Percentiles rank a stretch among this genome's conserved stretches.
Evolutionary conservation across 2,113 vertebrate genomes (phyloP).

Genomic region (Labeo catla): DNA sequence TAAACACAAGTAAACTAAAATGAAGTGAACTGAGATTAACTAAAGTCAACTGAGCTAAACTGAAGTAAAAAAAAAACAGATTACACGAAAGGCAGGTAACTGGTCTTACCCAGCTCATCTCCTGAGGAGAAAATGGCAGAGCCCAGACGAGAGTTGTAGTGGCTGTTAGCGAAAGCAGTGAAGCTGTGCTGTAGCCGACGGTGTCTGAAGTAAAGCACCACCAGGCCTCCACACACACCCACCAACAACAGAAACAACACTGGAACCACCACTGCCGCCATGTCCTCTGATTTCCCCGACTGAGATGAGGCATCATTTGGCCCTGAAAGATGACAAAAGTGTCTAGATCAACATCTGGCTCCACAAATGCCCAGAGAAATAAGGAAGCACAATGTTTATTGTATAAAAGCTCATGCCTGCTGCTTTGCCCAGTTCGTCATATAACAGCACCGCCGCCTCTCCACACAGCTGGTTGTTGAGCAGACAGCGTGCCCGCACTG

Average conservation of each 20-base stretch:
- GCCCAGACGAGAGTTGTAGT: slow-evolving; percentile 96
- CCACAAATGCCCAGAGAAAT: neutral
- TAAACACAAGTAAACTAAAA: neutral
- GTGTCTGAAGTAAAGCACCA: slow-evolving; percentile 87
- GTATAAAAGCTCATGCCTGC: slow-evolving; percentile 29
- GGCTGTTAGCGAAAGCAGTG: slow-evolving; percentile 93
- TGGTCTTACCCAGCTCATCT: slow-evolving; percentile 87
- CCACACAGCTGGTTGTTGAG: slow-evolving; percentile 89
- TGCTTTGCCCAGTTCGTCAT: slow-evolving; percentile 82
- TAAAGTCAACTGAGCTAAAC: neutral
- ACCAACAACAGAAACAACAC: slow-evolving; percentile 92
- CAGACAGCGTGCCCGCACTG: slow-evolving; percentile 88
- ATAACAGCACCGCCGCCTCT: slow-evolving; percentile 86
- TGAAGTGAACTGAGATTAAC: neutral
- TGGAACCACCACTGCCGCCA: slow-evolving; percentile 90
- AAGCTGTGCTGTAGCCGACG: slow-evolving; percentile 93
- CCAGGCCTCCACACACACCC: slow-evolving; percentile 82
- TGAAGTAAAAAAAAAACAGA: neutral
- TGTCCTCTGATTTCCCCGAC: slow-evolving; percentile 73
- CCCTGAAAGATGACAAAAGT: slow-evolving; percentile 40
- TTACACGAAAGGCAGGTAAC: neutral
- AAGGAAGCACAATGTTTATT: neutral
- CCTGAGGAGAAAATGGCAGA: slow-evolving; percentile 96
- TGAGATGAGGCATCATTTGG: slow-evolving; percentile 63
- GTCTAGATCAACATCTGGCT: neutral